Conservation (phyloP, 2,888 invertebrate genomes). For the Watsonalla binaria region DNA sequence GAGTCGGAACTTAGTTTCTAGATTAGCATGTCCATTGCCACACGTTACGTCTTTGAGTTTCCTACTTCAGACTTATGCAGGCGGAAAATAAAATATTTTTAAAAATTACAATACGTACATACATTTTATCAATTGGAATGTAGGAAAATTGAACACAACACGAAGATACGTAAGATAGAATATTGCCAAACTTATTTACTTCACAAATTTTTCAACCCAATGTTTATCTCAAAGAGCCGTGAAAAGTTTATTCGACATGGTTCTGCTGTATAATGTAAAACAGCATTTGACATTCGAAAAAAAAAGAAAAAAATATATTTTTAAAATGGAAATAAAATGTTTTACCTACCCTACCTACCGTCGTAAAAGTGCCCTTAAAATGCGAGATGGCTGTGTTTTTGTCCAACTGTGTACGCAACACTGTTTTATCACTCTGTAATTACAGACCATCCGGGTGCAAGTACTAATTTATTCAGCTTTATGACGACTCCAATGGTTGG, state of each 20-base stretch:
- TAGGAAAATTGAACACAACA: too few species aligned
- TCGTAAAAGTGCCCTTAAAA: background rate
- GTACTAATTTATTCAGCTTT: background rate
- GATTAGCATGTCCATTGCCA: too few species aligned
- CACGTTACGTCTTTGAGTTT: too few species aligned
- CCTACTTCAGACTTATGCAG: too few species aligned
- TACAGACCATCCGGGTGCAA: background rate
- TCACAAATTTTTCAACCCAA: too few species aligned
- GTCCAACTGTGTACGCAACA: background rate
- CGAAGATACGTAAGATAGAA: too few species aligned
- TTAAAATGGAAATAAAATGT: background rate
- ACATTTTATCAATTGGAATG: too few species aligned
- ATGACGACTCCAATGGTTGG: background rate
- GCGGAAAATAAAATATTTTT: too few species aligned
- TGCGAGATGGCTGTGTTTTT: background rate
- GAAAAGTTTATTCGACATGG: background rate
- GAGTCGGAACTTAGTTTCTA: too few species aligned
- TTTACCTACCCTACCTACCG: background rate
- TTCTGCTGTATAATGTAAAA: background rate
- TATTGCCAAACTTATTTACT: too few species aligned
- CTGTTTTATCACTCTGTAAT: background rate
- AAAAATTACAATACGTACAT: too few species aligned
- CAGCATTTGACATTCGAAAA: background rate
- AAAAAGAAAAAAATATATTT: background rate
- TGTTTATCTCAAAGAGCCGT: too few species aligned